Base-by-base conservation (phyloP, 2,113 vertebrate species). In the Choloepus hoffmanni region DNA sequence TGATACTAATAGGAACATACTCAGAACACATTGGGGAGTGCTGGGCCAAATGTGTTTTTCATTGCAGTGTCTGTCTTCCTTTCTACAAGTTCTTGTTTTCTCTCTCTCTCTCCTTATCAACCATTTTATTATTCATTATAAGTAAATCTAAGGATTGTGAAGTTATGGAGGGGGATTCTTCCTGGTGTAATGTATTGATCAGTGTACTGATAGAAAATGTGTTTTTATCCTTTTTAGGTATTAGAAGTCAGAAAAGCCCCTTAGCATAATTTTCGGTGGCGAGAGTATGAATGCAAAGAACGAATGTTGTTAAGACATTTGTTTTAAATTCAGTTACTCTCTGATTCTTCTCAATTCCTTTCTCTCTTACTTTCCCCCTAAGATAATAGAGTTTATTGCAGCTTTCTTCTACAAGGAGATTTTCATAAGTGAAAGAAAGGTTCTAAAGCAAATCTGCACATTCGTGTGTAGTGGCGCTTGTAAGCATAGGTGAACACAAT, bases 291-390 rank as follows among this genome's bases (percentile, higher is more conserved):
- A 84, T 74, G 67, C 15, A 85, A 70, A 68, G 36, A 23, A 77
- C 21, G 82, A 53, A 67, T 50, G 0, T 92, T 68, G 4, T 60
- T 65, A 36, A 76, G 63, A 86, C 18, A 19, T 62, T 86, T 83
- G 9, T 89, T 93, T 90, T 50, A 72, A 81, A 90, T 92, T 95
- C 48, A 74, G 85, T 89, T 77, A 43, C 14, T 77, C 58, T 78
- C 10, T 15, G 5, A 2, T 74, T 55, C 18, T 79, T 84, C 62
- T 70, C 40, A 40, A 0, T 90, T 95, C 18, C 72, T 91, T 48
- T 12, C 10, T 79, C 12, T 85, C 24, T 74, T 63, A 15, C 4
- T 1, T 89, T 89, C 93, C 50, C 53, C 65, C 70, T 58, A 26
- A 48, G 63, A 86, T 77, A 19, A 45, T 63, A 36, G 11, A 48